phyloP scores from a whole-genome alignment of 2,797 vertebrate species.

The Microctenopoma lineatum region DNA sequence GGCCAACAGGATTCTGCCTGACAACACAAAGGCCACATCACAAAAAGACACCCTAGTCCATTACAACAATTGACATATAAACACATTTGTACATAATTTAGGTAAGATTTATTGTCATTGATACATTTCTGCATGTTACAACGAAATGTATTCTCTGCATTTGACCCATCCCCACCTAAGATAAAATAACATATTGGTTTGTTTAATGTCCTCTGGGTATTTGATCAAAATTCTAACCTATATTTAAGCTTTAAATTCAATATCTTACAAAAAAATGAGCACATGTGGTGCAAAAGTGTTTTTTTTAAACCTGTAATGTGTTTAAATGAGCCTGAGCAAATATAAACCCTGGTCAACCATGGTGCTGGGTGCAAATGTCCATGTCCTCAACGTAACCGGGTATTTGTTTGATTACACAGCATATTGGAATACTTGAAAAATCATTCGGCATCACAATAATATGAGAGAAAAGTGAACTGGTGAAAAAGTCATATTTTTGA shows the following conservation, averaged over 20 bases:
- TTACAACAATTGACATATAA: neutral
- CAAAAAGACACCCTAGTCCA: neutral
- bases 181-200: no score
- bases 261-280: neutral
- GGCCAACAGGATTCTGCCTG: slow-evolving; percentile 71
- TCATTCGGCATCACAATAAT: neutral
- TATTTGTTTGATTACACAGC: neutral
- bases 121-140: no score
- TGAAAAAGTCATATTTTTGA: no score
- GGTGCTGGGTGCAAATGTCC: neutral
- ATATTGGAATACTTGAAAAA: neutral
- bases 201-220: no score
- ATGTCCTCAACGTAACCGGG: neutral
- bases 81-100: neutral
- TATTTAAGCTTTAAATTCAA: neutral
- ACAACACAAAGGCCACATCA: slow-evolving; percentile 23
- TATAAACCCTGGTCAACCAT: neutral
- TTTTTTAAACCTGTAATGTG: neutral
- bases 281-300: neutral
- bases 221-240: no score
- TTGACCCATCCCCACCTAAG: no score
- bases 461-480: no score
- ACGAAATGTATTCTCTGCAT: no score
- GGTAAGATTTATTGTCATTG: no score
- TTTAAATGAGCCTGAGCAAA: neutral